Evolutionary conservation across 2,797 vertebrate species (phyloP).

Genomic region (Pseudotriccus pelzelni): DNA sequence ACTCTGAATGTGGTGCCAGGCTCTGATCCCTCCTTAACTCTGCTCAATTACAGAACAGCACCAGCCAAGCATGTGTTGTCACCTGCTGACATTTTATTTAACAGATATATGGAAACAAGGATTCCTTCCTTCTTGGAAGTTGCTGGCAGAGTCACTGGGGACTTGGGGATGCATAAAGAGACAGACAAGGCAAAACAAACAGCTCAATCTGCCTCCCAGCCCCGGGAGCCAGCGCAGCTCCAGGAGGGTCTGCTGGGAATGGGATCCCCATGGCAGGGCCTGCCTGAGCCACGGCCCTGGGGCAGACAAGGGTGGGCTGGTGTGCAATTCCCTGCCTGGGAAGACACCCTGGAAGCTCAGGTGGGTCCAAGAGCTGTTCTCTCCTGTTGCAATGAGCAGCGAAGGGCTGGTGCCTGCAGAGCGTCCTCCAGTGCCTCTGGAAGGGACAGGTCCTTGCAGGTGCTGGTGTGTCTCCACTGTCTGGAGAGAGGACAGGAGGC

Average conservation of each 20-base stretch:
- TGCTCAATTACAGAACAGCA: neutral
- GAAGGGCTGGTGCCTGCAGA: neutral
- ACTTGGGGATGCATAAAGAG: conserved; percentile 57
- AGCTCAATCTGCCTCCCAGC: conserved; percentile 48
- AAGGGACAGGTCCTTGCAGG: neutral
- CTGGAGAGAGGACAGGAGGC: neutral
- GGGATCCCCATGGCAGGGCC: fast-evolving
- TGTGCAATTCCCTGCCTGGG: neutral
- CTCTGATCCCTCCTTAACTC: conserved; percentile 7
- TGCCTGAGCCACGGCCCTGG: fast-evolving
- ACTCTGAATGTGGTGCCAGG: neutral
- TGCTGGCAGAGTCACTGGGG: conserved; percentile 53
- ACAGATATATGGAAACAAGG: conserved; percentile 46
- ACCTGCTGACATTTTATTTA: conserved; percentile 66
- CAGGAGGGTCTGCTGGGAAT: fast-evolving
- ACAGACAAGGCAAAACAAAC: conserved; percentile 66
- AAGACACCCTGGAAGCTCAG: neutral
- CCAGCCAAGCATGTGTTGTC: neutral
- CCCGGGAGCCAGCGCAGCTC: neutral
- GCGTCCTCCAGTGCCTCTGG: neutral
- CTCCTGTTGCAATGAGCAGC: neutral
- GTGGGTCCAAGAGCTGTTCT: too few relatives aligned
- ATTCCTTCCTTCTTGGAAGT: conserved; percentile 37
- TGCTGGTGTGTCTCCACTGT: neutral
- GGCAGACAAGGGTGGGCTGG: neutral